Evolutionary conservation across 2,888 invertebrate species (phyloP), one percentile per base, ranked within the genome.

Genomic region (Drosophila testacea): DNA sequence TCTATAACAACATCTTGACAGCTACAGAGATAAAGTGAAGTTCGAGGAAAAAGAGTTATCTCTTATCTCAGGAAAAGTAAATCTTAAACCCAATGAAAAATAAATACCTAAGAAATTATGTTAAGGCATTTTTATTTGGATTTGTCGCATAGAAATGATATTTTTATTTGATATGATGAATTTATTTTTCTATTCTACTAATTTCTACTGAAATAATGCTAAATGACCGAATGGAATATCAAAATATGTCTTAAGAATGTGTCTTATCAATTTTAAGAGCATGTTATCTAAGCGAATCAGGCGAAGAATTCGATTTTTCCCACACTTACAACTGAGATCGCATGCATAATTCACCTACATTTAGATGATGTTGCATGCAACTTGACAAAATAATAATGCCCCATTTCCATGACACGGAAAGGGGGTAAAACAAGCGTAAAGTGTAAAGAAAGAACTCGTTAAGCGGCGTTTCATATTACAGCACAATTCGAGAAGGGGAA

Each of bases 391-490:
- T 57, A 47, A 73, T 38, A 44, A 44, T 52, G 30, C 63, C 69
- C 47, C 59, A 67, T 56, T 54, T 59, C 6, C 9, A 6, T 27
- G 16, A 16, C 34, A 41, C 13, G 22, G 22, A 62, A 46, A 59
- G 34, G 44, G 39, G 28, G 27, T 28, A 16, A 50, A 54, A 67
- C 47, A 44, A 30, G 42, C 39, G 39, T 11, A 10, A 57, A 56
- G 42, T 46, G 28, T 39, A 36, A 62, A 62, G 51, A 64, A 38
- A 61, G 47, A 77, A 60, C 62, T 54, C 59, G 51, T 59, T 69
- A 38, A 69, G 57, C 61, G 27, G 48, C 38, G 76, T 76, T 69
- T 76, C 73, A 77, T 72, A 62, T 72, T 76, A 76, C 77, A 76
- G 46, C 48, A 52, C 30, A 42, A 54, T 28, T 57, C n/a, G 42